Percentiles rank a stretch among this genome's conserved stretches.
Conservation (phyloP, 2,113 vertebrate species). For the Canis aureus region DNA sequence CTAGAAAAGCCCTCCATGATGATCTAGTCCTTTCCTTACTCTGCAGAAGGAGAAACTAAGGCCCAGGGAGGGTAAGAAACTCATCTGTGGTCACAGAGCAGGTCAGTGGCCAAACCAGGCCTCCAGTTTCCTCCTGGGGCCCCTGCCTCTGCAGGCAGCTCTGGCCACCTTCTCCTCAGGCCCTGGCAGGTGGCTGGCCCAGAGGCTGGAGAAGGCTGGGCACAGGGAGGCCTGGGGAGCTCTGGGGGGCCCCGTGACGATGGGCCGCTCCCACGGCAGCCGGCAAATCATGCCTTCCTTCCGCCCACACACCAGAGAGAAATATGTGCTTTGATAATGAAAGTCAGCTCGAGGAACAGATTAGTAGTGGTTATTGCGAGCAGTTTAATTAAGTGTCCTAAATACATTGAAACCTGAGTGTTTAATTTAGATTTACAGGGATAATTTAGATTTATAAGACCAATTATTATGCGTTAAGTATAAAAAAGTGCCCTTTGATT, state of each 20-base stretch:
- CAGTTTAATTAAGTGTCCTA: conserved; percentile 86
- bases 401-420: conserved; percentile 84
- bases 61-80: neutral
- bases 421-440: conserved; percentile 88
- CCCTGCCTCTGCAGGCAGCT: neutral
- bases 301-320: conserved; percentile 72
- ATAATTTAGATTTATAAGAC: conserved; percentile 87
- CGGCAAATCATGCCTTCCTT: conserved; percentile 30
- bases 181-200: neutral
- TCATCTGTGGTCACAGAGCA: neutral
- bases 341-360: conserved; percentile 82
- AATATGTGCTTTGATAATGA: conserved; percentile 83
- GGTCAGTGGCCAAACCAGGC: neutral
- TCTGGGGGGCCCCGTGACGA: neutral
- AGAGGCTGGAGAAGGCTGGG: neutral
- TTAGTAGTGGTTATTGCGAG: conserved; percentile 84
- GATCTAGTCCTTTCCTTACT: neutral
- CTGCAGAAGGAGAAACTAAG: neutral
- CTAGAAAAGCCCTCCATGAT: neutral
- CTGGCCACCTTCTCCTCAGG: neutral
- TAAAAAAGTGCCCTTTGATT: conserved; percentile 85
- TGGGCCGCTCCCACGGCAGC: accelerated
- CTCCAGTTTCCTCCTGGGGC: neutral
- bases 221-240: neutral
- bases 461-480: conserved; percentile 85